A percentile compares a stretch with the other conserved stretches of the same genome.
phyloP scores from a whole-genome alignment of 2,113 vertebrate species.

The Myotis lucifugus region DNA sequence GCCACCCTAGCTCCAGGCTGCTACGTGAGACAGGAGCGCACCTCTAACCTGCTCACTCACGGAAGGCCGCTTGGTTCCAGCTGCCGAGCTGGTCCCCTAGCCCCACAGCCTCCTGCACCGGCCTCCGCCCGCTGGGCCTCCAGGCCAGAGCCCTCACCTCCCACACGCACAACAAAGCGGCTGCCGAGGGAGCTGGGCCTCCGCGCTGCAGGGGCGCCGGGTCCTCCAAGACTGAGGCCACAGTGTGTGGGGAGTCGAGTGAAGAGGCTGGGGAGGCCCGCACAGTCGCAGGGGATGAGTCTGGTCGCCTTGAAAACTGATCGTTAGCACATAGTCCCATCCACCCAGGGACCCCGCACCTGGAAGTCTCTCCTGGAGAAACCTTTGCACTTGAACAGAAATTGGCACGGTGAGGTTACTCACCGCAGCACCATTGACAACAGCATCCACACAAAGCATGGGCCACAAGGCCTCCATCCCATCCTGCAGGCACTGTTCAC shows the following conservation, averaged over 20 bases:
- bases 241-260: rapidly evolving
- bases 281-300: neutral
- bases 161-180: neutral
- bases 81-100: neutral
- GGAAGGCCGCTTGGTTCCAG: neutral
- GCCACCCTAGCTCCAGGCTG: too few relatives aligned
- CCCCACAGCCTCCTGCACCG: neutral
- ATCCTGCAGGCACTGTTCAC: neutral
- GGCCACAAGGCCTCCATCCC: neutral
- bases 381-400: neutral
- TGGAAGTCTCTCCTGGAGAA: neutral
- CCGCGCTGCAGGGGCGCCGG: neutral
- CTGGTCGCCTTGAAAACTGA: neutral
- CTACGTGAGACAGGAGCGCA: rapidly evolving
- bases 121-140: neutral
- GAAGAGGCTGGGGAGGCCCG: too few relatives aligned
- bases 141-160: neutral
- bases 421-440: neutral
- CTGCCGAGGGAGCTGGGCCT: neutral
- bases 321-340: rapidly evolving
- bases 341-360: neutral
- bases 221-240: too few relatives aligned
- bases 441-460: neutral
- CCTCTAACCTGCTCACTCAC: neutral
- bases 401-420: neutral